phyloP scores from a whole-genome alignment of 2,888 invertebrate genomes.

The Drosophila flavopinicola region DNA sequence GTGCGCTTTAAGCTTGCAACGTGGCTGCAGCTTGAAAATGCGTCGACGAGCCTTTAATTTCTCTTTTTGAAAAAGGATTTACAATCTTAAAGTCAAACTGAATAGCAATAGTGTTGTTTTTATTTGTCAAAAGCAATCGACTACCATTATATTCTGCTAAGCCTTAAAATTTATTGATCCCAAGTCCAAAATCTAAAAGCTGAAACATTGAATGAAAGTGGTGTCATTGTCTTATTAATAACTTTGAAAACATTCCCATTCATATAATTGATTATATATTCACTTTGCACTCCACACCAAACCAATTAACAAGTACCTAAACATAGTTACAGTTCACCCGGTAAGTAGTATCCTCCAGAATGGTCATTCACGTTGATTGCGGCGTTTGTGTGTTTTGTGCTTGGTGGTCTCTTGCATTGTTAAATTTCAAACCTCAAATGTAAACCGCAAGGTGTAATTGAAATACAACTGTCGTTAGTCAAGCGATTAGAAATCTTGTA shows the following conservation, averaged over 20 bases:
- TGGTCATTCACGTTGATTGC: constrained; percentile 63
- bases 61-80: constrained; percentile 39
- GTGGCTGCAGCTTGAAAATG: constrained; percentile 26
- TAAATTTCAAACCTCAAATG: constrained; percentile 35
- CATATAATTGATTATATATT: background rate
- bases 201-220: too few relatives aligned
- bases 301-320: constrained; percentile 11
- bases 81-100: background rate
- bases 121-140: too few relatives aligned
- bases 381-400: too few relatives aligned
- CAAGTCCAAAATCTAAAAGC: too few relatives aligned
- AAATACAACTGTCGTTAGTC: constrained; percentile 55
- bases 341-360: constrained; percentile 49
- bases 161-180: too few relatives aligned
- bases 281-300: background rate
- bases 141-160: too few relatives aligned
- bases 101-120: background rate
- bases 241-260: too few relatives aligned
- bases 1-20: constrained; percentile 34
- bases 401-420: constrained; percentile 21
- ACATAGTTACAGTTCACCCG: background rate
- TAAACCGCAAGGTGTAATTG: constrained; percentile 68
- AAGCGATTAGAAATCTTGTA: constrained; percentile 70
- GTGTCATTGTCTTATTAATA: too few relatives aligned
- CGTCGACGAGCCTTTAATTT: constrained; percentile 19